Conservation (phyloP, 1,140 invertebrate species). For the Mamestra configurata region DNA sequence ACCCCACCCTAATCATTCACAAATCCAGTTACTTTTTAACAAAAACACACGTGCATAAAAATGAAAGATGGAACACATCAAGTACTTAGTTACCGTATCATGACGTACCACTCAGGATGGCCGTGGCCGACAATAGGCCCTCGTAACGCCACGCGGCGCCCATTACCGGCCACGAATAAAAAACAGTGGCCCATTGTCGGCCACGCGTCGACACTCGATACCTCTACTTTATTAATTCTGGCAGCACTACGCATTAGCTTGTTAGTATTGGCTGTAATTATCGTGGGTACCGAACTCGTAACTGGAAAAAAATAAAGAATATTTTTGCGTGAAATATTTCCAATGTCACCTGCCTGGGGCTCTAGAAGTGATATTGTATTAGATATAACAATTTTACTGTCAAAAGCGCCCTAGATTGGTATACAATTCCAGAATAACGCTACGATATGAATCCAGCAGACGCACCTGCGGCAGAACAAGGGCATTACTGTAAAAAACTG, state of each 20-base stretch:
- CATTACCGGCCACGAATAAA: constrained; percentile 76
- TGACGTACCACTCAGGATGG: constrained; percentile 13
- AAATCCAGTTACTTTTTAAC: constrained; percentile 14
- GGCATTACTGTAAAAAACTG: no score
- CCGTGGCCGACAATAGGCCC: constrained; percentile 68
- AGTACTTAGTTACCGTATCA: constrained; percentile 46
- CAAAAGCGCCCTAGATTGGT: no score
- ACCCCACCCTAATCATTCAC: background rate
- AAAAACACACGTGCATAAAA: constrained; percentile 43
- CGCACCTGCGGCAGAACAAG: no score
- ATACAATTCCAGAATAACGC: no score
- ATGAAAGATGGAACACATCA: constrained; percentile 4
- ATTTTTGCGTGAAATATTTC: no score
- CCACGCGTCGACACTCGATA: constrained; percentile 79
- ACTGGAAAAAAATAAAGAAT: no score
- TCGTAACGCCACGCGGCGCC: constrained; percentile 71
- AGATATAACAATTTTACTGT: no score
- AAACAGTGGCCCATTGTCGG: constrained; percentile 64
- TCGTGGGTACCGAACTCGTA: no score
- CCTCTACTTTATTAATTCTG: constrained; percentile 79
- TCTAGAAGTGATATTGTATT: no score
- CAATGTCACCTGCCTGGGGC: no score
- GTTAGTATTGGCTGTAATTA: constrained; percentile 59
- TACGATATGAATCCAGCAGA: no score
- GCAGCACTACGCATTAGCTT: constrained; percentile 73